These are phyloP conservation scores for Melitaea cinxia DNA, from an alignment of 1,140 invertebrate genomes.

Conservation along the genomic window DNA sequence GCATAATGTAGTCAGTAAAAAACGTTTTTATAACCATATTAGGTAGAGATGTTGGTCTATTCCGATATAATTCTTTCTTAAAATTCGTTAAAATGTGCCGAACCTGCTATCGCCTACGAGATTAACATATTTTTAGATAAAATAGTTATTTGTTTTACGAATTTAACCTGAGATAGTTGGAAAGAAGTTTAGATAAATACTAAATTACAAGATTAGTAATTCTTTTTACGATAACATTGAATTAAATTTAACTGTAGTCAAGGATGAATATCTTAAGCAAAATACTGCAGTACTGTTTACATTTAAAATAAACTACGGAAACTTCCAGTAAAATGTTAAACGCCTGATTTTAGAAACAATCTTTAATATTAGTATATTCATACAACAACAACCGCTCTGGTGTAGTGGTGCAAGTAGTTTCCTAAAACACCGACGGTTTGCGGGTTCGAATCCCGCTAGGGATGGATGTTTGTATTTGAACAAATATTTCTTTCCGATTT, in stretches of 20 bases:
- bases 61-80: not conserved
- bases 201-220: not conserved
- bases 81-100: constrained; percentile 1
- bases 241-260: constrained; percentile 3
- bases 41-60: no score
- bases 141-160: not conserved
- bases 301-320: not conserved
- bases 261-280: not conserved
- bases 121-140: constrained; percentile 20
- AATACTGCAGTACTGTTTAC: not conserved
- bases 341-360: no score
- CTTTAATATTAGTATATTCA: no score
- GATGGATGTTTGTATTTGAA: no score
- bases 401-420: no score
- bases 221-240: constrained; percentile 5
- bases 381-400: no score
- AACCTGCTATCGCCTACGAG: constrained; percentile 7
- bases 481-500: no score
- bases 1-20: no score
- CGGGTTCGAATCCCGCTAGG: no score
- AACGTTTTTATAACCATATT: no score
- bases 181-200: constrained; percentile 8
- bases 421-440: no score
- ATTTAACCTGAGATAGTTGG: constrained; percentile 13
- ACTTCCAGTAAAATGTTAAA: no score